Conservation (phyloP, 2,113 vertebrate species). For the Actinemys pallida region DNA sequence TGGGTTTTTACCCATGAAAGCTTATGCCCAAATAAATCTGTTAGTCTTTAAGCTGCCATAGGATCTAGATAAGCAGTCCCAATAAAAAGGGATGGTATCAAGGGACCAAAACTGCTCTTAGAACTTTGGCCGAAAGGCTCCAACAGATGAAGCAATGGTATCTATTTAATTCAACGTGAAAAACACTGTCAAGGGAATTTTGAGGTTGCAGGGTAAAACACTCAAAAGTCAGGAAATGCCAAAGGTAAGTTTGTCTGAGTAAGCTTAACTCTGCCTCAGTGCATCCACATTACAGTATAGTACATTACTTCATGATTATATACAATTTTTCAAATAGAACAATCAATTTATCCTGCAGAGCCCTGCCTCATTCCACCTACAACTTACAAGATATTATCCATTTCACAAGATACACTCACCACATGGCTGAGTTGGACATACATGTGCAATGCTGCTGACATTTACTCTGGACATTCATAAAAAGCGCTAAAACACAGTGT, state of each 20-base stretch:
- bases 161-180: not conserved
- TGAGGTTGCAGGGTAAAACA: not conserved
- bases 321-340: not conserved
- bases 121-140: not conserved
- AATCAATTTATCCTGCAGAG: not conserved
- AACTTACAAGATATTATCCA: constrained; percentile 1
- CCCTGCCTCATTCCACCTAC: not conserved
- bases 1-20: too few relatives aligned
- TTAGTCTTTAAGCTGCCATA: not conserved
- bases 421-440: not conserved
- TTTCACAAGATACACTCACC: not conserved
- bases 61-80: not conserved
- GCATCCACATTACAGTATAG: not conserved
- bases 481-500: not conserved
- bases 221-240: not conserved
- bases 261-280: not conserved
- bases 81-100: not conserved
- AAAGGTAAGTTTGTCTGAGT: not conserved
- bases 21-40: too few relatives aligned
- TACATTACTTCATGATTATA: not conserved
- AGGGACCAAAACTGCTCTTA: not conserved
- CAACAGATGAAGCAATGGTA: not conserved
- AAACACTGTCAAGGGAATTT: constrained; percentile 3
- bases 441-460: not conserved
- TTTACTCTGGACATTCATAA: not conserved